Base-by-base conservation (phyloP, 1,140 invertebrate species). In the Sminthurinus signatus region DNA sequence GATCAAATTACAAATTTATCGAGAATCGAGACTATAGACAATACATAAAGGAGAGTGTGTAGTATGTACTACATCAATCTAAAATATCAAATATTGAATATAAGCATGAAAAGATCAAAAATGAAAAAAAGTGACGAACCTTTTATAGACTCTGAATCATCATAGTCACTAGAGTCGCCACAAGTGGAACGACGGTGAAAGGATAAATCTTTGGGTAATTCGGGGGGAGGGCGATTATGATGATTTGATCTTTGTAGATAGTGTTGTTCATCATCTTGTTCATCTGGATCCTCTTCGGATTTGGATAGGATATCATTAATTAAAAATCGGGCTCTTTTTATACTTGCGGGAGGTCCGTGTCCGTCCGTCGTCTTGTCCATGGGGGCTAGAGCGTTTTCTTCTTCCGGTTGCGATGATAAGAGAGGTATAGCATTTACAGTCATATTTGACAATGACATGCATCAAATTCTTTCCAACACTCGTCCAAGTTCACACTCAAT, bases 301-400 rank as follows among this genome's bases (percentile, higher is more conserved):
- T 68, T 67, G 19, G 67, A 69, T 50, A 72, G 43, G 39, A 72
- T 72, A 36, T 72, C 70, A 54, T 72, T 72, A 42, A 72, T 72
- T 39, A 72, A 62, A 29, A 72, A 72, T 19, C 70, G 50, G 31
- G 70, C 67, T 52, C 65, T 42, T 51, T 68, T 68, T 60, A 68
- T 71, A 46, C 64, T 71, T 46, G 65, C 59, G 1, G 69, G 63
- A 19, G 68, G 60, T 48, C 60, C 68, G n/a, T n/a, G n/a, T n/a
- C n/a, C n/a, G 50, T 61, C 67, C 1, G 10, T 31, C 51, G 59
- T 51, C 36, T 61, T 61, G n/a, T 61, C 64, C 65, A 43, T 56
- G 46, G 57, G 61, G 42, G 39, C 54, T 44, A 57, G 32, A 29
- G 39, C 29, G 58, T 56, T 69, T 55, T 64, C 62, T 48, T 57